phyloP scores from a whole-genome alignment of 1,140 invertebrate genomes.

The Stegodyphus mimosarum region DNA sequence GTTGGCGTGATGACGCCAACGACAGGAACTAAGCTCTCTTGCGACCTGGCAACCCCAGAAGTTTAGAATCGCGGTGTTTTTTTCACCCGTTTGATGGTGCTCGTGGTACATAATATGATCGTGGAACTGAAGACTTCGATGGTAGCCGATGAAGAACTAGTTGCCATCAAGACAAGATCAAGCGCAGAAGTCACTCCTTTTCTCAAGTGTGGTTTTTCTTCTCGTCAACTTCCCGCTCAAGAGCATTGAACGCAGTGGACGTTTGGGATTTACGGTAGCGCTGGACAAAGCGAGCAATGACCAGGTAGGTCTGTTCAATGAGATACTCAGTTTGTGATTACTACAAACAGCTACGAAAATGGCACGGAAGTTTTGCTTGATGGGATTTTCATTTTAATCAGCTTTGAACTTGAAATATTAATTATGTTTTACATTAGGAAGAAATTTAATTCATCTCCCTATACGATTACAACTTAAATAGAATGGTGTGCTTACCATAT shows the following conservation, averaged over 20 bases:
- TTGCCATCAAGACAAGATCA: constrained; percentile 12
- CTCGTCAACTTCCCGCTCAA: neutral
- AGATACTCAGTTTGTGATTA: neutral
- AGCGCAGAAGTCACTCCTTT: constrained; percentile 10
- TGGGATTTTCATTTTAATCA: no score
- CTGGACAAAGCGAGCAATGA: constrained; percentile 35
- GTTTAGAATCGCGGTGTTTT: constrained; percentile 9
- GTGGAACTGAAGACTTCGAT: constrained; percentile 16
- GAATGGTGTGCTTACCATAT: no score
- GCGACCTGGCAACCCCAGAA: constrained; percentile 31
- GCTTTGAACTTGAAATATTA: no score
- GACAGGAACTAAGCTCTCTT: constrained; percentile 27
- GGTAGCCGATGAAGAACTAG: constrained; percentile 19
- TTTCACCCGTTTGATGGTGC: neutral
- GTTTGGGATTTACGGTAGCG: constrained; percentile 12
- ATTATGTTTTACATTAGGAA: no score
- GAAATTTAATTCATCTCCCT: no score
- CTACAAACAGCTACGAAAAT: no score
- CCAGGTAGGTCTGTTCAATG: constrained; percentile 12
- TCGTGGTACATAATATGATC: constrained; percentile 13
- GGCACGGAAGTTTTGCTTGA: no score
- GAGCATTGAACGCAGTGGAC: constrained; percentile 34
- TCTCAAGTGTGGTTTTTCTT: neutral
- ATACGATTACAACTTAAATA: no score
- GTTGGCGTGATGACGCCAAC: constrained; percentile 13